Evolutionary conservation across 2,888 invertebrate genomes (phyloP), one percentile per base, ranked within the genome.

Genomic region (Carpatolechia fugitivella): DNA sequence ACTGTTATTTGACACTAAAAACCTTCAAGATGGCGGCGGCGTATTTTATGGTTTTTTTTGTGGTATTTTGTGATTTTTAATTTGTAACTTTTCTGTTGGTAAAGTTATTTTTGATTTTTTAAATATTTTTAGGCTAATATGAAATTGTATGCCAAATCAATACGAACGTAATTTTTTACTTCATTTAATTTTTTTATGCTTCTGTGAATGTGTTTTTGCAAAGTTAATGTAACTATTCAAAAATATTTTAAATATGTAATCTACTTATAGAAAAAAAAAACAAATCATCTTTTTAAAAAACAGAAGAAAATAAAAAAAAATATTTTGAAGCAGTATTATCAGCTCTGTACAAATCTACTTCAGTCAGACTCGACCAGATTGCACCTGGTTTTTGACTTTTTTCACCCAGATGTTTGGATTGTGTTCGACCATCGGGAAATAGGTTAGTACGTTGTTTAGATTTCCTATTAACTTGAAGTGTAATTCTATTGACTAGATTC

Each of bases 351-450:
- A 44, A 11, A 51, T 55, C 62, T 63, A 66, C 46, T 54, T 52
- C 47, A 60, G 50, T 60, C 55, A 54, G 64, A 68, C 69, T 64
- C 63, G 68, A 69, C 68, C 65, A 69, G 63, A 59, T 68, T 61
- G 65, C 63, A 63, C 10, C n/a, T 36, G 3, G 4, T 31, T 50
- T 50, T 36, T 14, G 20, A 20, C 5, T 49, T 50, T 50, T 50
- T 50, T 50, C 33, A 47, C 47, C 35, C 49, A 35, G 49, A 50
- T 50, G 36, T 50, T 50, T 50, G 36, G n/a, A 50, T 50, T 50
- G 50, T 36, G 14, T 50, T 36, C 36, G 36, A 10, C 7, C 33
- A 11, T n/a, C 30, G 11, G 10, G 35, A 10, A 14, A 16, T 48
- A 20, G 48, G 7, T 3, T 38, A 11, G 2, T 2, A 8, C 2